Base-by-base conservation (phyloP, 2,113 vertebrate genomes). In the Chloropsis cyanopogon region DNA sequence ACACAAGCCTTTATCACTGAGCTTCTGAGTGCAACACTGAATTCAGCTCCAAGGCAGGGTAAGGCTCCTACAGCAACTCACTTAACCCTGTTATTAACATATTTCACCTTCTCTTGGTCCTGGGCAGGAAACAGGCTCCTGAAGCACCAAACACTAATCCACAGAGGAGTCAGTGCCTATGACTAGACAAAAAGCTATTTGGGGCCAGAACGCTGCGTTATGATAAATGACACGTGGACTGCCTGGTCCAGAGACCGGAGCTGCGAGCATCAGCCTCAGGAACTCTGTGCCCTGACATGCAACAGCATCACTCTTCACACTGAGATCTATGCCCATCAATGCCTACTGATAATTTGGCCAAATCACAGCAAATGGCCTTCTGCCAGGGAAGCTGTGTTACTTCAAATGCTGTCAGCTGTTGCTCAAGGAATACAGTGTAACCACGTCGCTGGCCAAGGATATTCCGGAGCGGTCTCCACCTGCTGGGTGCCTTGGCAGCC, bases 211-310 rank as follows among this genome's bases (percentile, higher is more conserved):
- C 1, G 9, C 4, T 61, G 53, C 4, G 12, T 23, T 64, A 7
- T 4, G 29, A 16, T 22, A 68, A 69, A 9, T 29, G 21, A n/a
- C 4, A 83, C 6, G 39, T 10, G 14, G 33, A 63, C 7, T 78
- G 42, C 11, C 23, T 33, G 56, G 25, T n/a, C 33, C 46, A 57
- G 46, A 59, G 46, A 14, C 60, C 1, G 1, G 56, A 79, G 64
- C 41, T 72, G 3, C 2, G 1, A 78, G 49, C 37, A 50, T 3
- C 1, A 0, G 11, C 59, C 77, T 79, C 7, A 60, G 59, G 23
- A 61, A 70, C 26, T 24, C 50, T 33, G 28, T 42, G 59, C 42
- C 56, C 50, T 75, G 61, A 84, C 33, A 44, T 0, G 7, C 16
- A 46, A n/a, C 14, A 42, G 18, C 49, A 78, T 25, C 75, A 47